phyloP scores from a whole-genome alignment of 2,888 invertebrate genomes.

The Portevinia maculata region DNA sequence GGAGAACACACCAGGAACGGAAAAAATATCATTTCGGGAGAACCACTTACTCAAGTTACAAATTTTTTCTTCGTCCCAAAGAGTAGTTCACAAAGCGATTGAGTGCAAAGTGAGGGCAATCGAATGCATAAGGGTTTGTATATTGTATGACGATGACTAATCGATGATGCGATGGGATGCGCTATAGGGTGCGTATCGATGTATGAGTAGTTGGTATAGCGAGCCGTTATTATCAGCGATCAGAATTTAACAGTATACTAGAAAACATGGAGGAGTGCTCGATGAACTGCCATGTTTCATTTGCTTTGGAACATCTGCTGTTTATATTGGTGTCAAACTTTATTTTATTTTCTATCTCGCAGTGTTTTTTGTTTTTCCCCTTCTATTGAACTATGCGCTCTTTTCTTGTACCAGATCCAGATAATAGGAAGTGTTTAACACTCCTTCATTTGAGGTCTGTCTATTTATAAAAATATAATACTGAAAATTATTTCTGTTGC shows the following conservation, averaged over 20 bases:
- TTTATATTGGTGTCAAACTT: conserved; percentile 43
- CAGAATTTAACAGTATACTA: conserved; percentile 10
- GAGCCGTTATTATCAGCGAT: conserved; percentile 49
- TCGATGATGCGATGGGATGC: too few relatives aligned
- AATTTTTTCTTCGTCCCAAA: conserved; percentile 19
- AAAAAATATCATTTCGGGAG: not conserved
- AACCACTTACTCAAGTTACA: conserved; percentile 18
- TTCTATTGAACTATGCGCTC: conserved; percentile 10
- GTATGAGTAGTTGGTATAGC: not conserved
- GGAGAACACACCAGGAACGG: not conserved
- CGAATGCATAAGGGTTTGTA: conserved; percentile 7
- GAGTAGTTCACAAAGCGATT: conserved; percentile 26
- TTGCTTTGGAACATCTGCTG: conserved; percentile 52
- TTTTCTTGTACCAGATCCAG: conserved; percentile 27
- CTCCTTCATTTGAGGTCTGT: conserved; percentile 2
- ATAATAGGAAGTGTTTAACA: conserved; percentile 20
- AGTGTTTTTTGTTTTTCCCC: not conserved
- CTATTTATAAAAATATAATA: not conserved
- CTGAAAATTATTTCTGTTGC: conserved; percentile 5
- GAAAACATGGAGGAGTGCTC: conserved; percentile 35
- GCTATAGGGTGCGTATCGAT: conserved; percentile 33
- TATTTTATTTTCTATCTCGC: conserved; percentile 9
- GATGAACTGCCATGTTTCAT: conserved; percentile 30
- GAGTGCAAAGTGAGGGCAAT: conserved; percentile 22
- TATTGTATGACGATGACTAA: not conserved